Percentiles rank a stretch among this genome's conserved stretches.
These are phyloP conservation scores for Eulithis testata DNA, from an alignment of 2,888 invertebrate species.

Conservation along the genomic window DNA sequence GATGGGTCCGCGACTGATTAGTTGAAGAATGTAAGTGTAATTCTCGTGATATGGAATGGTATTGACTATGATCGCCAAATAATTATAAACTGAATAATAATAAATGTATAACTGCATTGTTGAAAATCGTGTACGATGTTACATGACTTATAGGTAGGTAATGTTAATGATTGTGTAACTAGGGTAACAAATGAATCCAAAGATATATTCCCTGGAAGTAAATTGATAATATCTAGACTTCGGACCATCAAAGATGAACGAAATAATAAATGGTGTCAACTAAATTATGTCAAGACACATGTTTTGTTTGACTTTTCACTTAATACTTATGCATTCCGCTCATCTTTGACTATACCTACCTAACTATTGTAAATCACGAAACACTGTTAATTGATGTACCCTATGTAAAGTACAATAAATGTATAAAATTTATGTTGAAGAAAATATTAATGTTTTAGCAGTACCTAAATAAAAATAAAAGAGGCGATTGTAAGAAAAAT, in stretches of 20 bases:
- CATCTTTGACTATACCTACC: conserved; percentile 17
- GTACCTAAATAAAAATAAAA: conserved; percentile 72
- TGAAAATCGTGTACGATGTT: conserved; percentile 72
- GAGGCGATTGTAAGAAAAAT: conserved; percentile 73
- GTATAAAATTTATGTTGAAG: conserved; percentile 75
- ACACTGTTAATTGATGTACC: conserved; percentile 68
- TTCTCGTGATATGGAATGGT: conserved; percentile 79
- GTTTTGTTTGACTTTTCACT: conserved; percentile 4
- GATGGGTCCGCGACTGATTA: conserved; percentile 82
- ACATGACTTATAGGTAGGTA: conserved; percentile 51
- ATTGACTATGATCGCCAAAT: conserved; percentile 83
- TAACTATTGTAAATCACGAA: conserved; percentile 59
- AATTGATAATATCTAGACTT: not conserved
- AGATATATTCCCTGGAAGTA: conserved; percentile 54
- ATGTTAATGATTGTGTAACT: conserved; percentile 42
- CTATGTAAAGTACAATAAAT: conserved; percentile 64
- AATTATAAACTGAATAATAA: conserved; percentile 68
- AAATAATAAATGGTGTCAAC: conserved; percentile 1
- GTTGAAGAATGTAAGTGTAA: conserved; percentile 81
- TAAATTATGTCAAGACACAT: not conserved
- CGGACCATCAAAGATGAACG: conserved; percentile 9
- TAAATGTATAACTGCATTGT: conserved; percentile 67
- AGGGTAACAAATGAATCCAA: conserved; percentile 55
- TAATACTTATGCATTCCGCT: conserved; percentile 3
- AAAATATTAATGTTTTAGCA: conserved; percentile 68